Conservation (phyloP, 1,140 invertebrate species). For the Drosophila dunni region DNA sequence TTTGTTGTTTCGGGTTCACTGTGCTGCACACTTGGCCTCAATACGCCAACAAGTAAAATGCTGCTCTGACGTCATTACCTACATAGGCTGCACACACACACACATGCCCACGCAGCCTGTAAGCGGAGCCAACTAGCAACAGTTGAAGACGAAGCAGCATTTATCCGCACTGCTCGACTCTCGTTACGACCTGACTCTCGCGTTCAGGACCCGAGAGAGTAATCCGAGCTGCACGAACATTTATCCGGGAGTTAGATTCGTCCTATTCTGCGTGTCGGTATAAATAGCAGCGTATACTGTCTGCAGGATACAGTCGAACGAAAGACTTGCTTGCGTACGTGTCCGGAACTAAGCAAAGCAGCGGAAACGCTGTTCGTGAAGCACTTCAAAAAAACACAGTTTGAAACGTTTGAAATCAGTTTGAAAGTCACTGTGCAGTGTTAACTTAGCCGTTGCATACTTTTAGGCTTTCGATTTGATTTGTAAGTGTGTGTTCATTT, state of each 20-base stretch:
- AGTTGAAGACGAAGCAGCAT: slow-evolving; percentile 56
- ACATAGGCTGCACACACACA: slow-evolving; percentile 54
- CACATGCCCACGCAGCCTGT: slow-evolving; percentile 17
- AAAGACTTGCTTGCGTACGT: slow-evolving; percentile 61
- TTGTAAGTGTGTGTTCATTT: slow-evolving; percentile 18
- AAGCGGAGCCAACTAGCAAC: slow-evolving; percentile 67
- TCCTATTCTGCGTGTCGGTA: slow-evolving; percentile 31
- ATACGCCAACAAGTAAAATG: slow-evolving; percentile 57
- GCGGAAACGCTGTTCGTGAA: slow-evolving; percentile 40
- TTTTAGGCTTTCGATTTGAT: slow-evolving; percentile 36
- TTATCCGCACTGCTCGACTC: slow-evolving; percentile 28
- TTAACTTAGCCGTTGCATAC: slow-evolving; percentile 33
- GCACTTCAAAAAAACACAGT: no score
- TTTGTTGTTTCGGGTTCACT: slow-evolving; percentile 29
- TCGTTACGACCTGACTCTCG: slow-evolving; percentile 4
- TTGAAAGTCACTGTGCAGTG: slow-evolving; percentile 35
- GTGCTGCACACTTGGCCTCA: slow-evolving; percentile 60
- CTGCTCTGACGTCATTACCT: slow-evolving; percentile 74
- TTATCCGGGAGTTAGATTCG: slow-evolving; percentile 46
- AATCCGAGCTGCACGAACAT: slow-evolving; percentile 23
- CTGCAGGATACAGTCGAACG: slow-evolving; percentile 65
- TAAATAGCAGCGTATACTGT: slow-evolving; percentile 61
- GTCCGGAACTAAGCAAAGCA: slow-evolving; percentile 13
- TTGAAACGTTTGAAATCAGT: slow-evolving; percentile 17
- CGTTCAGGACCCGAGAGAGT: slow-evolving; percentile 32